Conservation (phyloP, 2,888 invertebrate genomes). For the Sericinus montela region DNA sequence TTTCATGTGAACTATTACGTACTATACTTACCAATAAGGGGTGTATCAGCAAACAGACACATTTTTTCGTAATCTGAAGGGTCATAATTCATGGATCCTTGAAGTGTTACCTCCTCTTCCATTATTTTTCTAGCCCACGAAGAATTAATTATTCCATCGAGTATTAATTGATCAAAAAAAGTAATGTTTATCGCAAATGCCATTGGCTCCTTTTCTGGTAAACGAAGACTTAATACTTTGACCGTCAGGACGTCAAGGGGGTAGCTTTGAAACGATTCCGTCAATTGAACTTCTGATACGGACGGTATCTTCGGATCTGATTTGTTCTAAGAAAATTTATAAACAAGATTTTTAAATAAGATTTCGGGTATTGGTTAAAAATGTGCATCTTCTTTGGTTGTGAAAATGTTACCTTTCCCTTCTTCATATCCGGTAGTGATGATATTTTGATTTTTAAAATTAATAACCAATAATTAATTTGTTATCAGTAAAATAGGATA, state of each 20-base stretch:
- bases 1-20: too few relatives aligned
- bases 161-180: constrained; percentile 49
- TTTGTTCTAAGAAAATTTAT: constrained; percentile 25
- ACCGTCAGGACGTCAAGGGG: constrained; percentile 42
- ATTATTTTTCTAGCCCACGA: constrained; percentile 30
- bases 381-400: background rate
- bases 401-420: background rate
- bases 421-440: constrained; percentile 4
- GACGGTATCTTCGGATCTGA: constrained; percentile 31
- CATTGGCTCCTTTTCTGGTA: constrained; percentile 38
- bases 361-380: background rate
- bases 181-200: constrained; percentile 42
- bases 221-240: constrained; percentile 40
- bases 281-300: constrained; percentile 28
- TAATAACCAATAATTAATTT: too few relatives aligned
- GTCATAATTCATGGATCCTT: constrained; percentile 51
- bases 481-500: too few relatives aligned
- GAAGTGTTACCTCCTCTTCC: constrained; percentile 28
- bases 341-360: background rate
- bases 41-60: constrained; percentile 53
- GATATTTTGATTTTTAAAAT: background rate
- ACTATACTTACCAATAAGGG: constrained; percentile 47
- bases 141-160: constrained; percentile 41
- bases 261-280: constrained; percentile 29
- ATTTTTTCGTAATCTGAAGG: constrained; percentile 66